Evolutionary conservation across 2,888 invertebrate genomes (phyloP).

Genomic region (Scelioninae gen. 2): DNA sequence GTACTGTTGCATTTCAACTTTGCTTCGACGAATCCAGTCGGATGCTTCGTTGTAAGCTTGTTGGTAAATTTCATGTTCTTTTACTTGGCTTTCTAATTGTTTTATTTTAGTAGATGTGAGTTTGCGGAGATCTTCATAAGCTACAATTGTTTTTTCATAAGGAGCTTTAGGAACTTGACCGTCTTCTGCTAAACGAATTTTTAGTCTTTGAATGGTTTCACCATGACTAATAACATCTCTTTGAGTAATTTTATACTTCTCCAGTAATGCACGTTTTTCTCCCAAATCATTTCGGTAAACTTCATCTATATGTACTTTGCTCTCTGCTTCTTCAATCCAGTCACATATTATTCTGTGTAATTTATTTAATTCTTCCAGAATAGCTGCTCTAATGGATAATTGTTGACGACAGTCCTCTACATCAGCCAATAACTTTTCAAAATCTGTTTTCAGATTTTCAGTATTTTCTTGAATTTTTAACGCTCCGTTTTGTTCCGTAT

Average conservation of each 20-base stretch:
- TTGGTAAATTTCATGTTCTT: constrained; percentile 91
- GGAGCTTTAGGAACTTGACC: constrained; percentile 81
- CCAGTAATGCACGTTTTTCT: constrained; percentile 92
- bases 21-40: constrained; percentile 89
- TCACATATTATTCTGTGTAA: constrained; percentile 86
- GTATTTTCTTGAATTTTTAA: constrained; percentile 94
- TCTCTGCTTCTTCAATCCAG: constrained; percentile 93
- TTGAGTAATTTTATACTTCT: constrained; percentile 89
- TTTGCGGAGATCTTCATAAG: constrained; percentile 83
- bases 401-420: constrained; percentile 87
- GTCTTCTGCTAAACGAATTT: constrained; percentile 84
- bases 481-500: constrained; percentile 92
- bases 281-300: constrained; percentile 88
- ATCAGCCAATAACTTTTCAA: constrained; percentile 89
- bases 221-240: constrained; percentile 88
- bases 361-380: constrained; percentile 92
- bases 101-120: constrained; percentile 81
- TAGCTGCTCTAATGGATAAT: constrained; percentile 84
- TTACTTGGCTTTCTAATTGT: constrained; percentile 88
- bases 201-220: constrained; percentile 86
- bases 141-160: constrained; percentile 83
- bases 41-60: constrained; percentile 87
- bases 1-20: constrained; percentile 89
- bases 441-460: constrained; percentile 90
- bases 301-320: constrained; percentile 86